Evolutionary conservation across 2,888 invertebrate genomes (phyloP), one percentile per base, ranked within the genome.

Genomic region (Caenorhabditis sp.): DNA sequence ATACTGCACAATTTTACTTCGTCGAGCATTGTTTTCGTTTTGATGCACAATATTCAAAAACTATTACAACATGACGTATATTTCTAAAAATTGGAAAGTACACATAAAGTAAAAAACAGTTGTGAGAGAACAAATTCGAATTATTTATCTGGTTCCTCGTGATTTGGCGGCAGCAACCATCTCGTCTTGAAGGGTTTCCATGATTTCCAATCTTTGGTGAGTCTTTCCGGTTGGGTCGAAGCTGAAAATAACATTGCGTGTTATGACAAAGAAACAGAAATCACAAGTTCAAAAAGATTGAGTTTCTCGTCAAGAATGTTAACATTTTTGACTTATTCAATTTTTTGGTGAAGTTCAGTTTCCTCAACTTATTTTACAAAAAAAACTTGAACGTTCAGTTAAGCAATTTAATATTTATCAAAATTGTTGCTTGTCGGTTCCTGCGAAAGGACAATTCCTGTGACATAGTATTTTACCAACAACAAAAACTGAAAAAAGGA

Each of bases 121-220:
- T 17, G n/a, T n/a, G 43, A 43, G 12, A 43, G 17, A 43, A 43
- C 17, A 17, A 14, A 3, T 43, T 3, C 31, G 17, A 57, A 59
- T 43, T 17, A 36, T 36, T 74, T 79, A 79, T 71, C 79, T 66
- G 63, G 82, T 82, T 80, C 82, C 82, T 65, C 82, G 70, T 43
- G 76, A 60, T 77, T 82, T 82, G 54, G 82, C 82, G 58, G 82
- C 82, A 38, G 70, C 78, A 53, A 82, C 75, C 82, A 82, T 82
- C 71, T 82, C 79, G 73, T 82, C 79, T 65, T 81, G 84, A 53
- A 86, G 81, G 49, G 67, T 64, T 69, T 86, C 86, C 84, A 86
- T 77, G 58, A 85, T 76, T 54, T 72, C 76, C 31, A 86, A 60
- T 59, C 86, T 84, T 67, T 82, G 74, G 63, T 84, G 84, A 54